Conservation (phyloP, 2,888 invertebrate species). For the Tryphoninae sp. region DNA sequence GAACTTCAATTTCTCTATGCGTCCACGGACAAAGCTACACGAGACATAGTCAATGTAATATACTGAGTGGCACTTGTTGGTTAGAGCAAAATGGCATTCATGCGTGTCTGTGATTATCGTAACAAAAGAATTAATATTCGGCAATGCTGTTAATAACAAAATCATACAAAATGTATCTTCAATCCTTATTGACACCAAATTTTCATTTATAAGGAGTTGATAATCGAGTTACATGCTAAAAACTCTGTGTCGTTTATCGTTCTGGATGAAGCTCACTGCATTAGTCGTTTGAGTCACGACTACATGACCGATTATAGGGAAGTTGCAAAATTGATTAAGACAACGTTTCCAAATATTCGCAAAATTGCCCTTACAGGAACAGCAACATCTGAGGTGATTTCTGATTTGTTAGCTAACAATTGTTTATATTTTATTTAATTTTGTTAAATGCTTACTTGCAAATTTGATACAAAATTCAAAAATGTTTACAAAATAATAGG, state of each 20-base stretch:
- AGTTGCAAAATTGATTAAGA: constrained; percentile 9
- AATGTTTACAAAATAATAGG: not conserved
- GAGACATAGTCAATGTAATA: constrained; percentile 25
- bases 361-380: constrained; percentile 51
- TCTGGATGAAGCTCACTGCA: constrained; percentile 56
- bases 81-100: not conserved
- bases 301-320: constrained; percentile 42
- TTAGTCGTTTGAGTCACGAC: constrained; percentile 46
- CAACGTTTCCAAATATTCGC: constrained; percentile 22
- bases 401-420: not conserved
- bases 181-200: not conserved
- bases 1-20: constrained; percentile 47
- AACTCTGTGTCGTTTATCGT: constrained; percentile 47
- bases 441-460: not conserved
- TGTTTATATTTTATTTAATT: not conserved
- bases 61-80: not conserved
- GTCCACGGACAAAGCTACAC: constrained; percentile 15
- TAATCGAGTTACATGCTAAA: not conserved
- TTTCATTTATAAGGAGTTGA: constrained; percentile 18
- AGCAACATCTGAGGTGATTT: constrained; percentile 26
- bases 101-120: constrained; percentile 1
- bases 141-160: not conserved
- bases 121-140: not conserved
- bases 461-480: not conserved
- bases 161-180: not conserved